These are phyloP conservation scores for Syrphus vitripennis DNA, from an alignment of 2,888 invertebrate genomes.

Conservation along the genomic window DNA sequence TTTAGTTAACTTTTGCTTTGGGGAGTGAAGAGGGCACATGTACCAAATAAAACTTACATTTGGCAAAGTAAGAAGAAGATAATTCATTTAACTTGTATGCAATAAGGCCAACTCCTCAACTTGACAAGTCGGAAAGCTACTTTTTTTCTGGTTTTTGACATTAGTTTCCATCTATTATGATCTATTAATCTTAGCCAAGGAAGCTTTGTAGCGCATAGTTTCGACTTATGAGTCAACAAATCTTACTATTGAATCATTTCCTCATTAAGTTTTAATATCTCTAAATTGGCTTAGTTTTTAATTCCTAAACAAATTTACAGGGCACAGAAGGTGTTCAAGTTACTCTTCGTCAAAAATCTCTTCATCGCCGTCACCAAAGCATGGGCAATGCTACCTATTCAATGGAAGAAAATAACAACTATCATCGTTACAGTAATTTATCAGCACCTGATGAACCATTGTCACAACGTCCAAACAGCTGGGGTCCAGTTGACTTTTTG, in stretches of 20 bases:
- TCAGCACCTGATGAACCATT: conserved; percentile 76
- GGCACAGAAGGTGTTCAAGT: conserved; percentile 75
- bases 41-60: no score
- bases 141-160: no score
- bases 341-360: conserved; percentile 76
- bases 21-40: no score
- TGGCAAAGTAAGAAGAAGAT: no score
- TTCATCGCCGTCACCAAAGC: conserved; percentile 79
- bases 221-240: background rate
- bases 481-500: conserved; percentile 80
- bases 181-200: no score
- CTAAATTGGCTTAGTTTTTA: conserved; percentile 20
- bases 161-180: no score
- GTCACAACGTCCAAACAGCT: conserved; percentile 78
- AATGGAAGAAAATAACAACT: conserved; percentile 74
- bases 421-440: conserved; percentile 77
- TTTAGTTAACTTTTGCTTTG: no score
- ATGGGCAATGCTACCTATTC: conserved; percentile 78
- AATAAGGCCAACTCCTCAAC: no score
- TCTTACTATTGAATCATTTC: conserved; percentile 16
- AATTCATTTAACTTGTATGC: no score
- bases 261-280: background rate
- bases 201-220: no score
- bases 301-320: conserved; percentile 62
- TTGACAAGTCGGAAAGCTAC: no score